phyloP scores from a whole-genome alignment of 2,113 vertebrate genomes.

The Plestiodon gilberti region DNA sequence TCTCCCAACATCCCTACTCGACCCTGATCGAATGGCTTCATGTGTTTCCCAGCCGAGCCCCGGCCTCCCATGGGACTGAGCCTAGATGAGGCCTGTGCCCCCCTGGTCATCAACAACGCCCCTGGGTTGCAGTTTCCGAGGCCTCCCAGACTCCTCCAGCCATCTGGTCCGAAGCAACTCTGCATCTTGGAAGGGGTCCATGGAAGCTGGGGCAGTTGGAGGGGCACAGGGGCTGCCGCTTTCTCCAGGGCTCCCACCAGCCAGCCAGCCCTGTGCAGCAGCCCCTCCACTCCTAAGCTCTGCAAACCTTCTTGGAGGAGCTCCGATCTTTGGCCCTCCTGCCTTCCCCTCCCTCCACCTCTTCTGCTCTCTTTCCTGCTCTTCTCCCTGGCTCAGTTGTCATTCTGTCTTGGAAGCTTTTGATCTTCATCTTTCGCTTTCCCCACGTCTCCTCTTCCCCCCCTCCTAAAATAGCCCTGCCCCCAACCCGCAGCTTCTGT shows the following conservation, averaged over 20 bases:
- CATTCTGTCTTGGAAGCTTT: neutral
- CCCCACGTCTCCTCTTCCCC: neutral
- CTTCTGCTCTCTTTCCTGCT: neutral
- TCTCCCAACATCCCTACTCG: too few relatives aligned
- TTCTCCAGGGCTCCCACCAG: too few relatives aligned
- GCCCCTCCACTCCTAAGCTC: neutral
- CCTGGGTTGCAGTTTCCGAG: neutral
- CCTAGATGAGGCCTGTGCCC: neutral
- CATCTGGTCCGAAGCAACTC: neutral
- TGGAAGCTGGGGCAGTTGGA: neutral
- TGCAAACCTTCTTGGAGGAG: neutral
- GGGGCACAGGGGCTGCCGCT: too few relatives aligned
- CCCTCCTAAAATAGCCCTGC: neutral
- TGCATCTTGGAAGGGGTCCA: neutral
- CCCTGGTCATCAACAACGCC: too few relatives aligned
- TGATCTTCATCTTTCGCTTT: neutral
- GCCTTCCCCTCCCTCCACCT: neutral
- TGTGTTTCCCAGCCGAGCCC: too few relatives aligned
- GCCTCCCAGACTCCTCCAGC: neutral
- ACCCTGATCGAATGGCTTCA: too few relatives aligned
- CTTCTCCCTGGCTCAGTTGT: neutral
- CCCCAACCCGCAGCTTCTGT: neutral
- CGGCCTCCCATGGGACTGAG: neutral
- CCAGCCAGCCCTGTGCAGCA: neutral
- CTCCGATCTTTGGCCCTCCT: neutral